phyloP scores from a whole-genome alignment of 37 sponge, comb jelly and placozoan genomes.

The Theonella swinhoei region DNA sequence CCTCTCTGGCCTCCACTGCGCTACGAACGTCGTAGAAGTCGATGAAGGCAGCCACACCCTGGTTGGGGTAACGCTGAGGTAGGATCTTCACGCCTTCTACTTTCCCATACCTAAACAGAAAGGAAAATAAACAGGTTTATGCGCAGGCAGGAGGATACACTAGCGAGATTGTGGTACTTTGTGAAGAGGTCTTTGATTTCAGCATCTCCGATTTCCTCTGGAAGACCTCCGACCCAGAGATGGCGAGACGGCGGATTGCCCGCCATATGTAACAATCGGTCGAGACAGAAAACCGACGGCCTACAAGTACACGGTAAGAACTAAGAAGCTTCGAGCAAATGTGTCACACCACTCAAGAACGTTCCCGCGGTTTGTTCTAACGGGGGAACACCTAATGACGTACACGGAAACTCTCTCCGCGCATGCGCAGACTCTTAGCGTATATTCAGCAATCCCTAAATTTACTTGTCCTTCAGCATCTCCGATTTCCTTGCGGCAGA shows the following conservation, averaged over 20 bases:
- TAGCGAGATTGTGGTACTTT: slow-evolving; percentile 24
- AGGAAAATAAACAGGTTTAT: not conserved
- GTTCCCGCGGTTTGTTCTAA: too few relatives aligned
- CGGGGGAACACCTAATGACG: too few relatives aligned
- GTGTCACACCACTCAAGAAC: too few relatives aligned
- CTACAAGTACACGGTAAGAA: too few relatives aligned
- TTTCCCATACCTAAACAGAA: slow-evolving; percentile 71
- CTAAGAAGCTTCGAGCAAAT: too few relatives aligned
- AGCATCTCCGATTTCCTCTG: slow-evolving; percentile 62
- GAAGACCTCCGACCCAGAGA: slow-evolving; percentile 84
- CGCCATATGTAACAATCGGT: too few relatives aligned
- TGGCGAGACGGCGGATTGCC: slow-evolving; percentile 45
- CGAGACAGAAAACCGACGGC: too few relatives aligned
- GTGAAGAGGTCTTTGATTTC: slow-evolving; percentile 66
- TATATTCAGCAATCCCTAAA: too few relatives aligned
- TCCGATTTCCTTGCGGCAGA: too few relatives aligned
- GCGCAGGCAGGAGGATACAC: not conserved
- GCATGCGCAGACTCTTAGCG: too few relatives aligned
- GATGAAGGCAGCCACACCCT: slow-evolving; percentile 82
- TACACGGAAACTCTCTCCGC: too few relatives aligned
- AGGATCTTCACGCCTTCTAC: slow-evolving; percentile 83
- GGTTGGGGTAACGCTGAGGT: slow-evolving; percentile 67
- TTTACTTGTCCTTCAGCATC: too few relatives aligned
- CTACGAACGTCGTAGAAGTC: slow-evolving; percentile 72
- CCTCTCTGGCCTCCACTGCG: slow-evolving; percentile 74